A percentile compares a stretch with the other conserved stretches of the same genome.
Conservation (phyloP, 1,140 invertebrate genomes). For the Atta cephalotes region DNA sequence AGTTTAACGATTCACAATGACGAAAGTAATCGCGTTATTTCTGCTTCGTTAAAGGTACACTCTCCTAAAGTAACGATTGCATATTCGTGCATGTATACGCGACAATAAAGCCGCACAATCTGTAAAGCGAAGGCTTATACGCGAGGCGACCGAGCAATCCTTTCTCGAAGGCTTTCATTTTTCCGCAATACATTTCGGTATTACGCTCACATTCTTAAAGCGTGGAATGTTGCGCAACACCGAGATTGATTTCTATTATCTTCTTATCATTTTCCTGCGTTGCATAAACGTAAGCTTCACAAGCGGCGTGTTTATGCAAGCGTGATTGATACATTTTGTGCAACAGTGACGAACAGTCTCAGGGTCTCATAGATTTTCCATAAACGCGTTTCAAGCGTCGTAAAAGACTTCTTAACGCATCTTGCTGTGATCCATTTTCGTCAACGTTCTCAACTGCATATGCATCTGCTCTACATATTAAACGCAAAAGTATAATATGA, state of each 20-base stretch:
- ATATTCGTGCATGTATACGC: constrained; percentile 4
- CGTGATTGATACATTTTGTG: constrained; percentile 52
- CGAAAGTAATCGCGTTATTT: constrained; percentile 48
- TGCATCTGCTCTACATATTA: constrained; percentile 39
- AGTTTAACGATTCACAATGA: constrained; percentile 54
- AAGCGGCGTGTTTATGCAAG: constrained; percentile 24
- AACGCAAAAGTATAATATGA: constrained; percentile 13
- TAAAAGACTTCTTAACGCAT: constrained; percentile 33
- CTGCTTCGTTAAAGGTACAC: constrained; percentile 18
- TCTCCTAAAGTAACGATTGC: constrained; percentile 7
- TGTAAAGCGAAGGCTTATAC: constrained; percentile 40
- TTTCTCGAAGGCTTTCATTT: constrained; percentile 1
- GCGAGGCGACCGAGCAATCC: neutral
- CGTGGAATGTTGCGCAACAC: constrained; percentile 14
- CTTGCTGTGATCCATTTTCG: constrained; percentile 47
- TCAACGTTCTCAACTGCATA: constrained; percentile 22
- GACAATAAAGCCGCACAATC: constrained; percentile 36
- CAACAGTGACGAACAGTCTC: constrained; percentile 43
- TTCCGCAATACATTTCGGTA: neutral
- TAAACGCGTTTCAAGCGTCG: constrained; percentile 18
- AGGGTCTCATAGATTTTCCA: constrained; percentile 33
- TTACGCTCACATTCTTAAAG: neutral
- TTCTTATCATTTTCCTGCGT: constrained; percentile 29
- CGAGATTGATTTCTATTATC: constrained; percentile 23
- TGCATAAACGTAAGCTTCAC: constrained; percentile 25